phyloP scores from a whole-genome alignment of 2,797 vertebrate genomes.

The Oreonectes daqikongensis region DNA sequence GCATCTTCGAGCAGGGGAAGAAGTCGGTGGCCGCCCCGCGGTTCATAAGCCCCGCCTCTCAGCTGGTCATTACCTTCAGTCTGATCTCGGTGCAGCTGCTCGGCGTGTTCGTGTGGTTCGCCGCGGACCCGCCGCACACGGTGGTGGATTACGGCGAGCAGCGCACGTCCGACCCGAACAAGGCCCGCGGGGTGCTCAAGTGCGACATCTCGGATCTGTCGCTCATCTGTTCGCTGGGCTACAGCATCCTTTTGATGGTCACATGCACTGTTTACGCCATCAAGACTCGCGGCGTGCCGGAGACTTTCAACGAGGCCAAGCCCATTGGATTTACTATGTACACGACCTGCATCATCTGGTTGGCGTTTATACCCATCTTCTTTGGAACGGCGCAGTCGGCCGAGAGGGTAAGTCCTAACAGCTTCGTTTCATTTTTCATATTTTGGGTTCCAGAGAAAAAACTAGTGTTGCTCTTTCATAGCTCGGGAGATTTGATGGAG shows the following conservation, averaged over 20 bases:
- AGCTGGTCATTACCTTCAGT: slow-evolving; percentile 94
- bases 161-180: background rate
- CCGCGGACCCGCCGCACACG: background rate
- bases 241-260: slow-evolving; percentile 98
- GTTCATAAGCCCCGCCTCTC: slow-evolving; percentile 87
- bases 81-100: slow-evolving; percentile 73
- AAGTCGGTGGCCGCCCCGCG: background rate
- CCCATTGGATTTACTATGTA: slow-evolving; percentile 15
- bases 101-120: background rate
- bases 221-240: slow-evolving; percentile 58
- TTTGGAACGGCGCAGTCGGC: slow-evolving; percentile 82
- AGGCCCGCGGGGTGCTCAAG: background rate
- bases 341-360: slow-evolving; percentile 78
- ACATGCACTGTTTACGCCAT: slow-evolving; percentile 82
- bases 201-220: slow-evolving; percentile 7
- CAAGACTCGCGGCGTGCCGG: slow-evolving; percentile 84
- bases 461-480: too few relatives aligned
- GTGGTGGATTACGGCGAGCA: slow-evolving; percentile 4
- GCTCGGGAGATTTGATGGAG: too few relatives aligned
- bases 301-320: slow-evolving; percentile 96
- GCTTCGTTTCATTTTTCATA: too few relatives aligned
- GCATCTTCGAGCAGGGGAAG: background rate
- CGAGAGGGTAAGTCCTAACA: slow-evolving; percentile 3
- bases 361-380: slow-evolving; percentile 97
- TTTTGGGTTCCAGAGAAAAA: too few relatives aligned